Base-by-base conservation (phyloP, 2,113 vertebrate species). In the Ammospiza nelsoni region DNA sequence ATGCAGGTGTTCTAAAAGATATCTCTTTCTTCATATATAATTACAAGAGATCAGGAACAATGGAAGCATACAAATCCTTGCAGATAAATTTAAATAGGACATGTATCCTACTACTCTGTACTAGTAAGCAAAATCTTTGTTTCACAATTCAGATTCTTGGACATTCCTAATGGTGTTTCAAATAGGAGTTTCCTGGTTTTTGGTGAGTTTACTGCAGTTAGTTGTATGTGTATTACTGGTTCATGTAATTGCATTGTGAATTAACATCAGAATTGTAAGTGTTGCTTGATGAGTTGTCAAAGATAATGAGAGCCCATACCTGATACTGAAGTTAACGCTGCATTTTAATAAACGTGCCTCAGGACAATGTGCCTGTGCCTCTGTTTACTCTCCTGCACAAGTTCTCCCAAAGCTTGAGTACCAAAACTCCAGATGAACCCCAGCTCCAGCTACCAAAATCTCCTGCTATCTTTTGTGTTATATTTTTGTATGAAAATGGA, bases 31-130 rank as follows among this genome's bases (percentile, higher is more conserved):
- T 74, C 25, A 46, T 71, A 2, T 28, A 22, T 72, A 63, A 94
- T 67, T 83, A 27, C 28, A 49, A 78, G n/a, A 5, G 33, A 65
- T 68, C 27, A 90, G 57, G 83, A 79, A 73, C 6, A 39, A 46
- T 0, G 0, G 18, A 94, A 74, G 57, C 0, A 1, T 76, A 44
- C 18, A 62, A 88, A 54, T 77, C 33, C 23, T 81, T 73, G 28
- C 41, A 57, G 18, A 28, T 41, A 68, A 43, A 68, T 68, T 68
- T 59, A 25, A 76, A 29, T 13, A 65, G 44, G 23, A n/a, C 35
- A 9, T 17, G 9, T 18, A 28, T 61, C 28, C 22, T 85, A 12
- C 49, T 35, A 35, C 82, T n/a, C 37, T 55, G 35, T 55, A 37
- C 49, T 73, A 31, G 33, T 39, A 78, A 87, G 58, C 41, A 74